Conservation (phyloP, 2,797 vertebrate species). For the Eremophila alpestris region DNA sequence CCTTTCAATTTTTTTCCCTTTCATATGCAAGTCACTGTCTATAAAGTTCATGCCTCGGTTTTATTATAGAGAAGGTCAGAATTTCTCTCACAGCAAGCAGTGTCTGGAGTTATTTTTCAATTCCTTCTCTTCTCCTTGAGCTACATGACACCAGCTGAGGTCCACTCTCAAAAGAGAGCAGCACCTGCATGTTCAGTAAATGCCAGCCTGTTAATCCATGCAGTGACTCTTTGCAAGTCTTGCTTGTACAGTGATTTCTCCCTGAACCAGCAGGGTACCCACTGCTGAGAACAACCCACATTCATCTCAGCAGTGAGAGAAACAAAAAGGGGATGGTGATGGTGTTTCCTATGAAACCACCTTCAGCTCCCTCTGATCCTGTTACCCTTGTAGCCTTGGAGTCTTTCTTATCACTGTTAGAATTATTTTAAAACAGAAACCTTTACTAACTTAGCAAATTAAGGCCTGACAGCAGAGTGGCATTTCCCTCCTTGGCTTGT, state of each 20-base stretch:
- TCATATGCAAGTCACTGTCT: neutral
- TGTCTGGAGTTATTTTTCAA: neutral
- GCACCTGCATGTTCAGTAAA: neutral
- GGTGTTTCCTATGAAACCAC: neutral
- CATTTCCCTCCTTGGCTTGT: neutral
- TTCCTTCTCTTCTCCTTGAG: neutral
- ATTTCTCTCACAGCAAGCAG: neutral
- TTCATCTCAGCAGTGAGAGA: neutral
- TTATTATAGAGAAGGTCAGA: neutral
- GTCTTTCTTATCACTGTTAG: neutral
- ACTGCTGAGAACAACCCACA: neutral
- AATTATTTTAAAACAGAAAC: neutral
- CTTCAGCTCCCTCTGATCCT: neutral
- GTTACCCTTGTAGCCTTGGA: neutral
- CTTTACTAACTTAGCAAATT: neutral
- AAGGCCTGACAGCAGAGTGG: neutral
- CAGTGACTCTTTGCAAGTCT: neutral
- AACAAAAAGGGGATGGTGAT: neutral
- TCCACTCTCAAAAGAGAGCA: neutral
- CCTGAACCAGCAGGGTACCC: neutral
- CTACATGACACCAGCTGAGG: neutral
- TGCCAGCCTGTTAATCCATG: neutral
- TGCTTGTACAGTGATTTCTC: neutral
- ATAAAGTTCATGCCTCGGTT: neutral
- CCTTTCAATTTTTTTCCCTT: neutral